A percentile compares a stretch with the other conserved stretches of the same genome.
Evolutionary conservation across 2,888 invertebrate species (phyloP).

Genomic region (Spisula solida): DNA sequence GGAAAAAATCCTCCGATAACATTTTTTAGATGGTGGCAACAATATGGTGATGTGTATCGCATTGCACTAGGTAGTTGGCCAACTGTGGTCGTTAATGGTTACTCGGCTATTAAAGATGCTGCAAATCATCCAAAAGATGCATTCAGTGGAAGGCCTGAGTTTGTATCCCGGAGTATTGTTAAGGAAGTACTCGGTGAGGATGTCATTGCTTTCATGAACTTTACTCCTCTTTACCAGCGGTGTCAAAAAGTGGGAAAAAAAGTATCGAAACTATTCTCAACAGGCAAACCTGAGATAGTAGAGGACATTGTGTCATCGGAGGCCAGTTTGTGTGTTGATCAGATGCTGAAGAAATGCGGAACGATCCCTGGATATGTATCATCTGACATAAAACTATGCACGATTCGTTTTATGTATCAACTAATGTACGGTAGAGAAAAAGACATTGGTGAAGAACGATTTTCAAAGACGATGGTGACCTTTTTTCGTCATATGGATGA

Average conservation of each 20-base stretch:
- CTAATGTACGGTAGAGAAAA: slow-evolving; percentile 61
- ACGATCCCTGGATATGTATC: slow-evolving; percentile 18
- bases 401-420: slow-evolving; percentile 66
- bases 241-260: slow-evolving; percentile 55
- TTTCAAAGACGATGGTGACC: slow-evolving; percentile 31
- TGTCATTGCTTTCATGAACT: slow-evolving; percentile 47
- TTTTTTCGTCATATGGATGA: slow-evolving; percentile 31
- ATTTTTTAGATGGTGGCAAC: slow-evolving; percentile 59
- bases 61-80: slow-evolving; percentile 70
- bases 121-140: slow-evolving; percentile 51
- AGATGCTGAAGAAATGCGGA: neutral
- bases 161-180: slow-evolving; percentile 50
- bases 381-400: slow-evolving; percentile 35
- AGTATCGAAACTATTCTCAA: slow-evolving; percentile 56
- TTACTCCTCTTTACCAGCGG: slow-evolving; percentile 40
- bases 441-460: slow-evolving; percentile 41
- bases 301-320: slow-evolving; percentile 63
- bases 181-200: slow-evolving; percentile 34
- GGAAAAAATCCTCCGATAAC: slow-evolving; percentile 63
- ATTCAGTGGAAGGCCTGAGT: slow-evolving; percentile 66
- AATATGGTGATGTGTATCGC: slow-evolving; percentile 71
- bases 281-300: slow-evolving; percentile 51
- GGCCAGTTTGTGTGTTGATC: slow-evolving; percentile 12
- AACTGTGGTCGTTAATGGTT: slow-evolving; percentile 71
- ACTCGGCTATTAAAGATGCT: slow-evolving; percentile 55